Evolutionary conservation across 2,888 invertebrate species (phyloP).

Genomic region (Rotaria macrura): DNA sequence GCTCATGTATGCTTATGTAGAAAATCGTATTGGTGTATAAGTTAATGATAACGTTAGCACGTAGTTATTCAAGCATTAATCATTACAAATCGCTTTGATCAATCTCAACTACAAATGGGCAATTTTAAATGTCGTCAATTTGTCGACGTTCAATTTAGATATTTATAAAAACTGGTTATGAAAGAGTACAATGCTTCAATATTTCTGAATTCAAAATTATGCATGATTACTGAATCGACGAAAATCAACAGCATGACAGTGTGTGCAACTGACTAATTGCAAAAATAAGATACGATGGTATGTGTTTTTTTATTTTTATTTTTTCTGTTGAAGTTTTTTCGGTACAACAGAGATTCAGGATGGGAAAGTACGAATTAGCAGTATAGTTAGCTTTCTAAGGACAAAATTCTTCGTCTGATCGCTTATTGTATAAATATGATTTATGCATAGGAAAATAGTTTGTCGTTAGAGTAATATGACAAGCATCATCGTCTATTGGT

Average conservation of each 20-base stretch:
- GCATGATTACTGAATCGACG: too few relatives aligned
- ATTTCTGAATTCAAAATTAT: too few relatives aligned
- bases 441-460: neutral
- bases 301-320: neutral
- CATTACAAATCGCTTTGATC: neutral
- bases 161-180: too few relatives aligned
- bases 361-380: neutral
- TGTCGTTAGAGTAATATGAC: neutral
- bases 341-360: neutral
- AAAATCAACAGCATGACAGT: too few relatives aligned
- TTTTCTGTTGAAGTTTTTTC: neutral
- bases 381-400: neutral
- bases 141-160: too few relatives aligned
- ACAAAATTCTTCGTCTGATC: neutral
- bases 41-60: neutral
- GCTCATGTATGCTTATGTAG: neutral
- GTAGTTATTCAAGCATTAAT: neutral
- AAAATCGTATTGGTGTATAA: neutral
- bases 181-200: too few relatives aligned
- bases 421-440: neutral
- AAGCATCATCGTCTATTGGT: neutral
- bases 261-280: too few relatives aligned
- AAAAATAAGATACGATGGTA: too few relatives aligned
- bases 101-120: neutral
- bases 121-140: too few relatives aligned